Base-by-base conservation (phyloP, 2,888 invertebrate species). In the Amphiduros pacificus region DNA sequence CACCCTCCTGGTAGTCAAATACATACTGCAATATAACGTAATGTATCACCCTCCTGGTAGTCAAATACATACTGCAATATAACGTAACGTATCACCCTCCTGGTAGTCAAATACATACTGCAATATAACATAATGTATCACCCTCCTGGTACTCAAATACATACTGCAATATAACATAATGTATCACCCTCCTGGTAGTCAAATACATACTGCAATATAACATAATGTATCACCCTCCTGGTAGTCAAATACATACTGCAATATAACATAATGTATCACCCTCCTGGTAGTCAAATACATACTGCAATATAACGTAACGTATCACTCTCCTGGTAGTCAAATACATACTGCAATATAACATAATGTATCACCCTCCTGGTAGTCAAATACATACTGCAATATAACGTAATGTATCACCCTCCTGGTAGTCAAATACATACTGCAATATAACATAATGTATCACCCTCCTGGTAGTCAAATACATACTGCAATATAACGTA, bases 281-380 rank as follows among this genome's bases (percentile, higher is more conserved):
- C 4, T 65, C 69, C 2, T 75, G 67, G 72, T 78, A 84, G 73
- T 85, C 82, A 73, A 85, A 86, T 14, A 80, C 83, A 67, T 80
- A 74, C 84, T 85, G 72, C 27, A 68, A 66, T 22, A 28, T 57
- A 52, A 22, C 5, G 5, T 11, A 6, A 44, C 22, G 5, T n/a
- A 9, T 5, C 6, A n/a, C 5, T n/a, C n/a, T n/a, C n/a, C n/a
- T n/a, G n/a, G n/a, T n/a, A n/a, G n/a, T n/a, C n/a, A n/a, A n/a
- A n/a, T n/a, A n/a, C n/a, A n/a, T n/a, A n/a, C 86, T 11, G 85
- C 86, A 51, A 85, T 80, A 77, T 85, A 86, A 2, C 83, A 84
- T 73, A 83, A 86, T 32, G 78, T 74, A 66, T 85, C 85, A 0
- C 77, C 80, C 4, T 65, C 69, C 2, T 75, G 67, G 72, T 78